Conservation (phyloP, 2,797 vertebrate genomes). For the Psittacula derbiana region DNA sequence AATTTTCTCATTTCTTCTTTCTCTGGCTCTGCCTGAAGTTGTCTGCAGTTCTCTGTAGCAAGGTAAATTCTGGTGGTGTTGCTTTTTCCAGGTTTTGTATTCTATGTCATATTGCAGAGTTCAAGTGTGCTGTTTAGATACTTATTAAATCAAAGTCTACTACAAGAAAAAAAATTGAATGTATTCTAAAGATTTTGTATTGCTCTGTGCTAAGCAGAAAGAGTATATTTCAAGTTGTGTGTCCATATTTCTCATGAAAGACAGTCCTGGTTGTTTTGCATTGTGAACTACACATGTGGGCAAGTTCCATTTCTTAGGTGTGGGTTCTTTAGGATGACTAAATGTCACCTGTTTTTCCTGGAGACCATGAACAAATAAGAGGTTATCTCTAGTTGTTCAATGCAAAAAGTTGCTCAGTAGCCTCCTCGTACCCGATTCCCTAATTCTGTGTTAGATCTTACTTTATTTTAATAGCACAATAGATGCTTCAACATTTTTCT, state of each 20-base stretch:
- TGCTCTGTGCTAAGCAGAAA: not conserved
- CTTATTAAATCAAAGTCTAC: not conserved
- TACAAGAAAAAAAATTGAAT: not conserved
- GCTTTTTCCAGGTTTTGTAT: not conserved
- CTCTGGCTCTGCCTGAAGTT: not conserved
- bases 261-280: not conserved
- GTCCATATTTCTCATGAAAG: fast-evolving
- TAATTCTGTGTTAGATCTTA: not conserved
- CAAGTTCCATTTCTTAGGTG: not conserved
- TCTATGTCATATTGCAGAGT: not conserved
- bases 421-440: not conserved
- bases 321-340: not conserved
- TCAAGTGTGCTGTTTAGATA: not conserved
- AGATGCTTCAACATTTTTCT: not conserved
- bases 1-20: not conserved
- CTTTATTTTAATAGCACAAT: not conserved
- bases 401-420: not conserved
- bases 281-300: fast-evolving
- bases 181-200: not conserved
- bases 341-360: not conserved
- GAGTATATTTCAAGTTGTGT: not conserved
- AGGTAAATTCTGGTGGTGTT: not conserved
- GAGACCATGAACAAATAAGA: not conserved
- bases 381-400: not conserved
- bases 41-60: not conserved